Evolutionary conservation across 2,113 vertebrate genomes (phyloP).

Genomic region (human (Homo sapiens)): GRCh38 chr11:119997001-119997500

Average conservation of each 20-base stretch:
- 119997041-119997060: not conserved
- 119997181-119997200: not conserved
- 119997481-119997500: not conserved
- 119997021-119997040: not conserved
- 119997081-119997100: not conserved
- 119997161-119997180: not conserved
- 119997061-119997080: not conserved
- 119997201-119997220: not conserved
- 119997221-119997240: not conserved
- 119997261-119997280: not conserved
- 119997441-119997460: not conserved
- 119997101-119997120: not conserved
- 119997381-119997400: not conserved
- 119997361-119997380: not conserved
- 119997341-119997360: not conserved
- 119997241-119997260: not conserved
- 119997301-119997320: not conserved
- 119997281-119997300: not conserved
- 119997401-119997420: not conserved
- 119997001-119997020: not conserved
- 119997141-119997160: not conserved
- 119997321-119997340: not conserved
- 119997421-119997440: not conserved
- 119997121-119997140: not conserved
- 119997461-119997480: not conserved